A percentile compares a stretch with the other conserved stretches of the same genome.
Evolutionary conservation across 2,113 vertebrate genomes (phyloP).

Genomic region (Ctenodactylus gundi): DNA sequence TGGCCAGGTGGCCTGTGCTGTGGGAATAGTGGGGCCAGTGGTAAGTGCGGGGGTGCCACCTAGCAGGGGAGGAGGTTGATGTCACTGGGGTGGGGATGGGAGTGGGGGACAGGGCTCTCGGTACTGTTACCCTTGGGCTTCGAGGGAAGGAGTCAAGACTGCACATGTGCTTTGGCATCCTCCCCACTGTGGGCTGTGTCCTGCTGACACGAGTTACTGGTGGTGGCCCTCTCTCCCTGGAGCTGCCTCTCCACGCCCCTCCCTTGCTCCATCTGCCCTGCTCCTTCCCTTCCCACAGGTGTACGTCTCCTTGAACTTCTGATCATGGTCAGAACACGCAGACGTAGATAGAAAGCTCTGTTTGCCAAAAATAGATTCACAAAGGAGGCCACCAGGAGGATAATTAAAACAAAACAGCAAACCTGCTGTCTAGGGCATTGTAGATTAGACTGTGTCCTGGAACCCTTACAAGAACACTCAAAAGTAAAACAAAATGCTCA

Average conservation of each 20-base stretch:
- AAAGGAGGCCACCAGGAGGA: background rate
- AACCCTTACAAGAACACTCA: background rate
- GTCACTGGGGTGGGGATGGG: no score
- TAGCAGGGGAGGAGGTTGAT: no score
- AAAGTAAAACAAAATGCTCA: background rate
- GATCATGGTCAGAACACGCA: no score
- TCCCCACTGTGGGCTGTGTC: background rate
- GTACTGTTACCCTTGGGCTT: background rate
- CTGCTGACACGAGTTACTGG: rapidly evolving
- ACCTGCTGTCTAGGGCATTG: background rate
- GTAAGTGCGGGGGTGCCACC: no score
- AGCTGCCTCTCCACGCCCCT: background rate
- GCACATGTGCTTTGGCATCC: background rate
- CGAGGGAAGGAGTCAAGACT: background rate
- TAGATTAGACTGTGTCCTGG: background rate
- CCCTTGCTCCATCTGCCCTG: rapidly evolving
- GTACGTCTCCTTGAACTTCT: rapidly evolving
- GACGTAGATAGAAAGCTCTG: background rate
- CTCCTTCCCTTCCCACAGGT: background rate
- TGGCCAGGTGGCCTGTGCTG: background rate
- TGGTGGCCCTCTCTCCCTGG: rapidly evolving
- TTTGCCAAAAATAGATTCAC: background rate
- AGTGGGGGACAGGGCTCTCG: no score
- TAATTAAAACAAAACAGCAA: background rate
- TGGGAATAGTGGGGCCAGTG: no score